phyloP scores from a whole-genome alignment of 92 coral and sea anemone genomes.

The Umimayanthus chanpuru region DNA sequence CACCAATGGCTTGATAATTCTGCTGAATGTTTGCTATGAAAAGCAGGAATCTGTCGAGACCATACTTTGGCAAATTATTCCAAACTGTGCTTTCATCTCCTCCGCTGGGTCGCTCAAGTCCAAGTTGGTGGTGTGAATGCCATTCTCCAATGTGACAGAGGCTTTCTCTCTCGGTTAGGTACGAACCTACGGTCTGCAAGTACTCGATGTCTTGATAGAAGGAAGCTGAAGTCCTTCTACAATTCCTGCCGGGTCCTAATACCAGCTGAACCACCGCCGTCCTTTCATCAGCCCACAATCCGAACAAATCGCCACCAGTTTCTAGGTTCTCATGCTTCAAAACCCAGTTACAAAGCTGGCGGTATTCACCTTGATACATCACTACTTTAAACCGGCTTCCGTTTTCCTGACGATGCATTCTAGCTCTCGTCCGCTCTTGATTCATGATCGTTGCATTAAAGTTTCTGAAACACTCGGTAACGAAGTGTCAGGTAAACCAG shows the following conservation, averaged over 20 bases:
- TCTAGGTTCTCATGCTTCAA: slow-evolving; percentile 22
- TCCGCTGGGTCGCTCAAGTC: slow-evolving; percentile 28
- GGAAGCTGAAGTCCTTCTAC: slow-evolving; percentile 34
- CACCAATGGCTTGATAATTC: slow-evolving; percentile 9
- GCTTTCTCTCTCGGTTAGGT: slow-evolving; percentile 29
- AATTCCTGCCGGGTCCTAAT: slow-evolving; percentile 36
- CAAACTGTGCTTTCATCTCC: slow-evolving; percentile 47
- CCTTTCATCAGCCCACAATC: slow-evolving; percentile 47
- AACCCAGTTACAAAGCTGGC: slow-evolving; percentile 17
- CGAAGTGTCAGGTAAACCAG: neutral
- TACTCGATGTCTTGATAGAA: slow-evolving; percentile 47
- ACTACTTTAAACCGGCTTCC: slow-evolving; percentile 32
- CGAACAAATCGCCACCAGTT: slow-evolving; percentile 53
- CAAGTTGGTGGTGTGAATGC: slow-evolving; percentile 51
- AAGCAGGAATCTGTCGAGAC: slow-evolving; percentile 36
- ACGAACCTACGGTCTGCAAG: slow-evolving; percentile 17
- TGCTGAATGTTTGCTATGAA: slow-evolving; percentile 37
- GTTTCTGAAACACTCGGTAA: neutral
- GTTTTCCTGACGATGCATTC: neutral
- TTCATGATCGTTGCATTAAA: no score
- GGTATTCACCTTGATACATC: slow-evolving; percentile 33
- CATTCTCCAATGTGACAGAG: slow-evolving; percentile 53
- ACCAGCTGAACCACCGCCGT: slow-evolving; percentile 46
- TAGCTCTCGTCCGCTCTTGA: no score
- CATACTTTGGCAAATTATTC: slow-evolving; percentile 34